Evolutionary conservation across 2,797 vertebrate genomes (phyloP).

Genomic region (Sebastolobus alascanus): DNA sequence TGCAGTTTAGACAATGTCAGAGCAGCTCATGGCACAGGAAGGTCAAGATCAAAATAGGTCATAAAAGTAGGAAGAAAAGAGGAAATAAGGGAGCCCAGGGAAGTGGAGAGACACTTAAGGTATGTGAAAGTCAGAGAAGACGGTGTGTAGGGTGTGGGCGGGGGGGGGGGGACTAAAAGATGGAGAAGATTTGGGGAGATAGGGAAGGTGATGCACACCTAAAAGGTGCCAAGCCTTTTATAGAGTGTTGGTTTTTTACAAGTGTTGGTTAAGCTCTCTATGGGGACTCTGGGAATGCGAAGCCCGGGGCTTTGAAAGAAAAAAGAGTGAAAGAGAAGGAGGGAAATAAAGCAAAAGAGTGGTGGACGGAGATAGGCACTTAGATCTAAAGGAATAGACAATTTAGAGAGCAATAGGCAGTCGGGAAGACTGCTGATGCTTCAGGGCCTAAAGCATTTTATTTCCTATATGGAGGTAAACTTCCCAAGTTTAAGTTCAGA

Average conservation of each 20-base stretch:
- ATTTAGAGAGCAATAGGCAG: slow-evolving; percentile 41
- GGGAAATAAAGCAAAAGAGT: slow-evolving; percentile 35
- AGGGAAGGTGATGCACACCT: slow-evolving; percentile 54
- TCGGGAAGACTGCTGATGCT: slow-evolving; percentile 9
- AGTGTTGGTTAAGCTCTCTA: slow-evolving; percentile 68
- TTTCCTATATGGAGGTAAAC: slow-evolving; percentile 51
- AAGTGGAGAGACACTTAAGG: slow-evolving; percentile 16
- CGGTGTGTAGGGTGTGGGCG: neutral
- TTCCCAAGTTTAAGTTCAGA: slow-evolving; percentile 40
- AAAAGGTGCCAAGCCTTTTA: slow-evolving; percentile 64
- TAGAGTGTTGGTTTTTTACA: slow-evolving; percentile 59
- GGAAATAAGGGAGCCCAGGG: neutral
- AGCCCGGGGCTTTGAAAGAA: slow-evolving; percentile 48
- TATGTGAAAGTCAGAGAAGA: slow-evolving; percentile 27
- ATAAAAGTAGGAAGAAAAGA: neutral
- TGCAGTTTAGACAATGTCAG: neutral
- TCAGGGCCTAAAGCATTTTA: slow-evolving; percentile 32
- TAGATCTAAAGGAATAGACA: slow-evolving; percentile 47
- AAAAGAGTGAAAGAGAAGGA: slow-evolving; percentile 24
- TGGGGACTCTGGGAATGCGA: slow-evolving; percentile 51
- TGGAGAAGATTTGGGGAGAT: slow-evolving; percentile 31
- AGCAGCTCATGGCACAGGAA: neutral
- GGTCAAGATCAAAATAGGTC: slow-evolving; percentile 25
- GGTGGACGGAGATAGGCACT: slow-evolving; percentile 39
- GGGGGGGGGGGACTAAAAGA: slow-evolving; percentile 23